phyloP scores from a whole-genome alignment of 2,888 invertebrate species.

The Spodoptera picta region DNA sequence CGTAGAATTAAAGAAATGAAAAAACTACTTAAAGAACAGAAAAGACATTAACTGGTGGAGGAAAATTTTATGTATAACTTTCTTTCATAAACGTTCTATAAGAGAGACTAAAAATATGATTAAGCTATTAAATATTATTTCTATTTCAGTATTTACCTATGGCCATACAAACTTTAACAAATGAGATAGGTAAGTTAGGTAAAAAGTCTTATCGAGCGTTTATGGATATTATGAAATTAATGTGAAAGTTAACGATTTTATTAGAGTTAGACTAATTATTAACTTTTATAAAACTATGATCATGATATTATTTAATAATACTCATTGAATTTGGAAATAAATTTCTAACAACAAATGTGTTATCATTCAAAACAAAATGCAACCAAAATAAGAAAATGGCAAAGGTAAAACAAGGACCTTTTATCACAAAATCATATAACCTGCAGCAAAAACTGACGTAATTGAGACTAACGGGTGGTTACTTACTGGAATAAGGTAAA shows the following conservation, averaged over 20 bases:
- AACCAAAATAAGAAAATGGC: conserved; percentile 1
- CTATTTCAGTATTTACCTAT: conserved; percentile 39
- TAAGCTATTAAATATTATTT: conserved; percentile 19
- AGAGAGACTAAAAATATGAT: conserved; percentile 6
- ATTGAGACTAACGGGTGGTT: conserved; percentile 51
- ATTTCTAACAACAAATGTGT: conserved; percentile 43
- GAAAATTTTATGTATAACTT: conserved; percentile 10
- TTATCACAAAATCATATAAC: conserved; percentile 22
- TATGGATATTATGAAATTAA: conserved; percentile 21
- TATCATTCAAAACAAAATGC: conserved; percentile 36
- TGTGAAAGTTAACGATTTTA: conserved; percentile 8
- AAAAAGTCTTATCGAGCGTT: conserved; percentile 41
- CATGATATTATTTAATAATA: conserved; percentile 14
- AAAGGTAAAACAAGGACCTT: neutral
- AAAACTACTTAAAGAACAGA: conserved; percentile 49
- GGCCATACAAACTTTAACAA: conserved; percentile 22
- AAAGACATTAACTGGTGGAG: conserved; percentile 41
- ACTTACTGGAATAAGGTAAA: conserved; percentile 65
- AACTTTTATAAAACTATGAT: no score
- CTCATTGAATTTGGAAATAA: conserved; percentile 35
- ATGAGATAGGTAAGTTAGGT: conserved; percentile 31
- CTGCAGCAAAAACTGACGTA: conserved; percentile 24
- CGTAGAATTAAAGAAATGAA: conserved; percentile 62
- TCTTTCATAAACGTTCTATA: conserved; percentile 39
- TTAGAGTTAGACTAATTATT: neutral